Evolutionary conservation across 1,140 invertebrate genomes (phyloP), one percentile per base, ranked within the genome.

Genomic region (Drosophila insularis): DNA sequence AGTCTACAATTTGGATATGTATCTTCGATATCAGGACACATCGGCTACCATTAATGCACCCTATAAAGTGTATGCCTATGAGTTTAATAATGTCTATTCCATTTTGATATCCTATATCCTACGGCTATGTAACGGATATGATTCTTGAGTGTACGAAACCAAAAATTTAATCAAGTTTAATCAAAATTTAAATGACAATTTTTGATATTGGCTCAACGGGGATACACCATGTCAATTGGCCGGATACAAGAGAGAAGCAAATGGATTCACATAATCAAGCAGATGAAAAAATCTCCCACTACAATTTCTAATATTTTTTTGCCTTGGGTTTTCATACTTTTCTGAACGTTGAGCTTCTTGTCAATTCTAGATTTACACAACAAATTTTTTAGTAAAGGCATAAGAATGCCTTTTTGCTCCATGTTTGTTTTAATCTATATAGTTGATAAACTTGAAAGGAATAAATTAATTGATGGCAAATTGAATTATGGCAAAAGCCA

Each of bases 371-470:
- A 19, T 4, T 8, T 10, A 53, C 14, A 58, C 14, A 37, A n/a
- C n/a, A 54, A 27, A 21, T 23, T 32, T 21, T 32, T 35, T 50
- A 76, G 39, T 3, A 56, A 74, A 64, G 2, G 13, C 17, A 2
- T 73, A 11, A 79, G 71, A 69, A 77, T 87, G 80, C 66, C 62
- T 1, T 54, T 80, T n/a, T 69, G 84, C 37, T 89, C 80, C 6
- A 55, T 87, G 37, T 89, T 89, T 50, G 62, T 58, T 7, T 21
- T 87, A 3, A 55, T 87, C 1, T 63, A 80, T 17, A 87, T 87
- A 10, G 73, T 68, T 0, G 58, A 63, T 3, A 56, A 70, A 39
- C 21, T 58, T 31, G 63, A 78, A 27, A 50, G 8, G 0, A 8
- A 23, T 4, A 17, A 23, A 0, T 6, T 7, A 7, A 2, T 13